Evolutionary conservation across 2,113 vertebrate species (phyloP), one percentile per base, ranked within the genome.

Genomic region (Brachionichthys hirsutus): DNA sequence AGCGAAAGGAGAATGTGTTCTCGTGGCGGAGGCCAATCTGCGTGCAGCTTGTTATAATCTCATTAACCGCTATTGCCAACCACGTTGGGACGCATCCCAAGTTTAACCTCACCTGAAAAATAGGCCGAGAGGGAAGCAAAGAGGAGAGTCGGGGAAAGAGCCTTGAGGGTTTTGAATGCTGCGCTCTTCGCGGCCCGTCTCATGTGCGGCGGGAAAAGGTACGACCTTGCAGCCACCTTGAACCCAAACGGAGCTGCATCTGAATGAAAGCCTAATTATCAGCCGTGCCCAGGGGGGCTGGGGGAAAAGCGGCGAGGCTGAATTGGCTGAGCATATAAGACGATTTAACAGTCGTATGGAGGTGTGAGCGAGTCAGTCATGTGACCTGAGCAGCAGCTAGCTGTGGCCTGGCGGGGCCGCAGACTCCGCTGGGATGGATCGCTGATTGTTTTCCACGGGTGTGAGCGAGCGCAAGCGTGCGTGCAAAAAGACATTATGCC

Each of bases 251-350:
- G 75, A 87, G 86, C 79, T 47, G 80, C 73, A 87, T 89, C 89
- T 88, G 87, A 90, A 91, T 89, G 88, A 90, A 88, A 88, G 84
- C 81, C 75, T 75, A 87, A 90, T 91, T 85, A 90, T 89, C 79
- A 48, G 73, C 54, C 12, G 8, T 16, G 49, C 83, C 82, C 75
- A 67, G 56, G 82, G 75, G 75, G 77, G 65, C 67, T 11, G 65
- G 62, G 65, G 62, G 40, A 52, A 75, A 80, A 52, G 70, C 72
- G 45, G 10, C 67, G 53, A 54, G 84, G 70, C 64, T 50, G 79
- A 76, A 85, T 64, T 53, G 66, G 78, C 83, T 73, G 78, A 48
- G 69, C 69, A 30, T 58, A 73, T 65, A 78, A 78, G 80, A 67
- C 73, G 57, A 84, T 86, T 87, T 88, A 87, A 87, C 86, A 88